Base-by-base conservation (phyloP, 37 sponge, comb jelly and placozoan genomes). In the Oscarella lobularis region DNA sequence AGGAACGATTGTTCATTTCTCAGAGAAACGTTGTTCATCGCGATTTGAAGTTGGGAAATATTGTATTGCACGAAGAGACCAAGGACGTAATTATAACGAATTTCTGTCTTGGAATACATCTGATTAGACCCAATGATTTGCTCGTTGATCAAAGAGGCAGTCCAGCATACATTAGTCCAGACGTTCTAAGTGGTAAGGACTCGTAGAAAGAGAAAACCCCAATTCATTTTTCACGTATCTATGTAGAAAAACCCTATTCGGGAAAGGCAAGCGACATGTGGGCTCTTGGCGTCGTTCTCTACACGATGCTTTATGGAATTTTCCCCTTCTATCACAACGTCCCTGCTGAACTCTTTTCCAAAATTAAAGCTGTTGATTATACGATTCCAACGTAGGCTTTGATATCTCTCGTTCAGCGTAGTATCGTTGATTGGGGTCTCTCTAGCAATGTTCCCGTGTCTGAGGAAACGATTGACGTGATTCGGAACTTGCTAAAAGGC, bases 231-330 rank as follows among this genome's bases (percentile, higher is more conserved):
- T 37, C 4, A 30, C 4, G 4, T 37, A 27, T 30, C 66, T 67
- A 1, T 14, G 3, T 54, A 91, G 92, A 87, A 2, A 38, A 41
- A 3, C 92, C 92, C 2, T 91, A 87, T 76, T 54, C 72, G 72
- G 92, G 92, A 30, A 91, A 87, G 60, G 85, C 88, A 72, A 91
- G 92, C 74, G 92, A 91, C 65, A 87, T 87, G 85, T 91, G 92
- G 92, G 85, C 92, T 32, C 37, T 91, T 68, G 92, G 92, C 38
- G 88, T 91, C 0, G 78, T 91, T 20, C 72, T 91, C 6, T 91
- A 85, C 37, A 91, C 92, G 20, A 86, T 91, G 92, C 67, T 91
- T 32, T 91, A 74, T 74, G 92, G 92, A n/a, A 87, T 83, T 78
- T 91, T 91, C 41, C 92, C 92, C 1, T 91, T 87, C 41, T 91